phyloP scores from a whole-genome alignment of 1,140 invertebrate genomes.

The Aphaenogaster ashmeadi region DNA sequence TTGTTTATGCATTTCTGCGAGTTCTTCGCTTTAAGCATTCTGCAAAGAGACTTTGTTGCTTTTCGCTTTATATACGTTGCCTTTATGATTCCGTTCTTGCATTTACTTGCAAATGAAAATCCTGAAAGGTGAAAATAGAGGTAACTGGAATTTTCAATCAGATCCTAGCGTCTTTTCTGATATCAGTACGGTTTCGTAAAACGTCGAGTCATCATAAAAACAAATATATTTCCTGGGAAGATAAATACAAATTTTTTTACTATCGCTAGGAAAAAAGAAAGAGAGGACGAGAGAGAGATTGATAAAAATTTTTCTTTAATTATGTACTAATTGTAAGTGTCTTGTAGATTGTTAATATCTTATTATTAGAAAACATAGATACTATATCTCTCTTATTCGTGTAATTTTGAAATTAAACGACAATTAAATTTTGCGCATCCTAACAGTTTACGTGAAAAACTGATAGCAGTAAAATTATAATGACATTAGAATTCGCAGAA shows the following conservation, averaged over 20 bases:
- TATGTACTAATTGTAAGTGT: neutral
- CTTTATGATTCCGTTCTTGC: conserved; percentile 23
- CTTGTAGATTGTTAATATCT: too few species aligned
- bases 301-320: neutral
- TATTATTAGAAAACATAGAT: neutral
- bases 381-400: neutral
- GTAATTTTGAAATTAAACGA: conserved; percentile 1
- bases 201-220: conserved; percentile 1
- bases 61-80: conserved; percentile 20
- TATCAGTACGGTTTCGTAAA: conserved; percentile 9
- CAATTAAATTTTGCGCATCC: neutral
- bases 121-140: neutral
- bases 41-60: conserved; percentile 6
- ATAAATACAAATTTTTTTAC: neutral
- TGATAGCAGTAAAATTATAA: neutral
- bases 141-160: conserved; percentile 42
- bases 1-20: conserved; percentile 21
- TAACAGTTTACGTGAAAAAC: neutral
- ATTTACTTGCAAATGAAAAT: conserved; percentile 42
- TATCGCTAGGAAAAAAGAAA: neutral
- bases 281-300: neutral
- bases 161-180: conserved; percentile 27
- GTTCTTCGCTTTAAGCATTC: conserved; percentile 29
- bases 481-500: neutral
- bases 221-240: neutral